Conservation (phyloP, 2,113 vertebrate species). For the Oncorhynchus masou region DNA sequence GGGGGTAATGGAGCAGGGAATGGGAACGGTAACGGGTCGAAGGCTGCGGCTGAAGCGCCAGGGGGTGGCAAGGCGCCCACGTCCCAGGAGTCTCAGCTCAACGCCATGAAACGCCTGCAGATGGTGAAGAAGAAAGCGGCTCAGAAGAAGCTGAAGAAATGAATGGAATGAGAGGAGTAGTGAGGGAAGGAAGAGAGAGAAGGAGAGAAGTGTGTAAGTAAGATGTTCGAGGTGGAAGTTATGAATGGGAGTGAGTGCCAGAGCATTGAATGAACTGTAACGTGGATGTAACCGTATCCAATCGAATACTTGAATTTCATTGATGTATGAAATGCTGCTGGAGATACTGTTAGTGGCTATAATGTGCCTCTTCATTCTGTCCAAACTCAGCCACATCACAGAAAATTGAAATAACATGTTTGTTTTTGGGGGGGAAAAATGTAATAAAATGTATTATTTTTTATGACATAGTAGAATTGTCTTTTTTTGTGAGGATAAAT, state of each 20-base stretch:
- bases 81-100: constrained; percentile 95
- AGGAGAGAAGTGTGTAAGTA: neutral
- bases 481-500: neutral
- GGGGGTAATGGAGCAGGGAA: constrained; percentile 48
- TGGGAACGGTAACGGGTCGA: constrained; percentile 71
- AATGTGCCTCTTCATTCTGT: constrained; percentile 52
- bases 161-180: constrained; percentile 23
- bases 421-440: neutral
- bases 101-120: constrained; percentile 94
- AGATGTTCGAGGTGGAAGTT: neutral
- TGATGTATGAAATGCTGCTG: constrained; percentile 52
- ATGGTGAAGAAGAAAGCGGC: constrained; percentile 99
- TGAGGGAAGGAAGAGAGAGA: neutral
- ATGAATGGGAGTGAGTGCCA: neutral
- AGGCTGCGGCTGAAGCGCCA: constrained; percentile 69
- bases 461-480: neutral
- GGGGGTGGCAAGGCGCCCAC: constrained; percentile 85
- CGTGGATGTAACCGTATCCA: constrained; percentile 17
- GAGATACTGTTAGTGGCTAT: constrained; percentile 12
- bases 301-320: constrained; percentile 63
- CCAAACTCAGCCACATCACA: constrained; percentile 14
- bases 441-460: neutral
- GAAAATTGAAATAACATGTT: neutral
- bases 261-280: constrained; percentile 5
- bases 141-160: constrained; percentile 96